Conservation (phyloP, 37 sponge, comb jelly and placozoan genomes). For the Ianthella basta region DNA sequence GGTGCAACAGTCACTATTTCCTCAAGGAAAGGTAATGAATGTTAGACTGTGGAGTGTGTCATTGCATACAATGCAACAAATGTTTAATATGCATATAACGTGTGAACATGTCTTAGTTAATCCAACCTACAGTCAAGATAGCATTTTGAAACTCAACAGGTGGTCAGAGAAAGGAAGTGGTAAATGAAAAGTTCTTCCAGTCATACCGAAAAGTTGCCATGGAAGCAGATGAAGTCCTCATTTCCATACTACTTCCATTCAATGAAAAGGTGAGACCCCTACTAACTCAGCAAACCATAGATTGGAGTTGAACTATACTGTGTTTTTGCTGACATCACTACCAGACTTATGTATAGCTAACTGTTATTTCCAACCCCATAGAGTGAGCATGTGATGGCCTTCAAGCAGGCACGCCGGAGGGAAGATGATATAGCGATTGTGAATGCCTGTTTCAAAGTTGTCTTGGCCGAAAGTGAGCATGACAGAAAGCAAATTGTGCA, state of each 20-base stretch:
- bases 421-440: conserved; percentile 90
- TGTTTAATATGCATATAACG: too few species aligned
- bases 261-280: conserved; percentile 53
- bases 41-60: too few species aligned
- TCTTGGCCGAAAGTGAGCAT: conserved; percentile 35
- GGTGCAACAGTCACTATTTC: conserved; percentile 55
- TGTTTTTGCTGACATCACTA: neutral
- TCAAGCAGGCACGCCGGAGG: conserved; percentile 80
- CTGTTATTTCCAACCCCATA: too few species aligned
- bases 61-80: too few species aligned
- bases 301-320: neutral
- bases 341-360: neutral
- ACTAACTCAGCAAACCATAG: neutral
- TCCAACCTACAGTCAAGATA: too few species aligned
- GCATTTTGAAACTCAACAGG: too few species aligned
- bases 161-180: conserved; percentile 11
- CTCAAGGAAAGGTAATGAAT: conserved; percentile 53
- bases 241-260: conserved; percentile 77
- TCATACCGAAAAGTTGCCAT: conserved; percentile 75
- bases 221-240: conserved; percentile 68
- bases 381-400: conserved; percentile 74
- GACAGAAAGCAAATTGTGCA: too few species aligned
- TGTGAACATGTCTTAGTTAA: too few species aligned
- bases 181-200: conserved; percentile 73
- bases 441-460: conserved; percentile 72